phyloP scores from a whole-genome alignment of 2,888 invertebrate species.

The Oxyscelio sp. region DNA sequence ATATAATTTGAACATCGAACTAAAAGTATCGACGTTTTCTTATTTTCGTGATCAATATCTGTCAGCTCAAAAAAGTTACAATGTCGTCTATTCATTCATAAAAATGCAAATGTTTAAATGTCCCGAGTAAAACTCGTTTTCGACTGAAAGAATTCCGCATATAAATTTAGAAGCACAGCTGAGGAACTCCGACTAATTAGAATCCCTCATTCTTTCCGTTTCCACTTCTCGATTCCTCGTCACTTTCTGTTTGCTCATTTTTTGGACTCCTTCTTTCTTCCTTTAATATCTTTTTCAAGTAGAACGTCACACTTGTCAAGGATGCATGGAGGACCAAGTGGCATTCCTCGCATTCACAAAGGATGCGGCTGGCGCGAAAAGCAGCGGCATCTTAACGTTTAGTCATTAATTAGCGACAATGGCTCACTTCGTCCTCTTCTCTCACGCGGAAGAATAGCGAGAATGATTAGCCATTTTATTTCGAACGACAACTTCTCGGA shows the following conservation, averaged over 20 bases:
- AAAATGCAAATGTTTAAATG: background rate
- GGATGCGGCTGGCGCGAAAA: constrained; percentile 37
- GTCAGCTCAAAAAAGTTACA: background rate
- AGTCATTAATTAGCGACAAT: constrained; percentile 48
- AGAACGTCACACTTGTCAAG: constrained; percentile 43
- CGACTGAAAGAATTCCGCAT: constrained; percentile 11
- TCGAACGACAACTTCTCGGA: no score
- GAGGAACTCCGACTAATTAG: constrained; percentile 24
- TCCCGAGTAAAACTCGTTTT: constrained; percentile 12
- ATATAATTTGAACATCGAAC: no score
- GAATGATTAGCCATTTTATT: constrained; percentile 7
- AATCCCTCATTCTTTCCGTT: constrained; percentile 33
- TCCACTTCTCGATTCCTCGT: no score
- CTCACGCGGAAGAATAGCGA: constrained; percentile 7
- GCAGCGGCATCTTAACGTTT: constrained; percentile 35
- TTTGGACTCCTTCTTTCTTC: no score
- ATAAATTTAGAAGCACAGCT: constrained; percentile 22
- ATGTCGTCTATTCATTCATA: background rate
- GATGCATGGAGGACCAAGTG: constrained; percentile 29
- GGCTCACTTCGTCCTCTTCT: background rate
- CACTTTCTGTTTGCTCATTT: no score
- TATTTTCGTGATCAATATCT: background rate
- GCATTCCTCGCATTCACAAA: constrained; percentile 41
- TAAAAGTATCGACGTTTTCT: background rate
- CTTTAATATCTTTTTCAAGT: constrained; percentile 25